Evolutionary conservation across 1,140 invertebrate genomes (phyloP).

Genomic region (Brachionus plicatilis): DNA sequence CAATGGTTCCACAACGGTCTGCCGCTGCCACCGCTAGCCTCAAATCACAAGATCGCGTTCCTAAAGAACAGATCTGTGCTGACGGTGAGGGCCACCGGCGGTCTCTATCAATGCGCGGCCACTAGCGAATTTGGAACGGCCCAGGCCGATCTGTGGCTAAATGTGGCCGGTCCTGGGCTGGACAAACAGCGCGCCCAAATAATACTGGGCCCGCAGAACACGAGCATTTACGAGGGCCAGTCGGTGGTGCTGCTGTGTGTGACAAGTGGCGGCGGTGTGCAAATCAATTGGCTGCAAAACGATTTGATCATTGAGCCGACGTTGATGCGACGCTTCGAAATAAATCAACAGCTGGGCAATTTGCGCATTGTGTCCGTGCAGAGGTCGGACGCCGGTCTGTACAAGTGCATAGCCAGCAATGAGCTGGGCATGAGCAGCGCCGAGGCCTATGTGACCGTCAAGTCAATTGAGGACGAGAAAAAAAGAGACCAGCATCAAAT

Average conservation of each 20-base stretch:
- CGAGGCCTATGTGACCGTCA: conserved; percentile 30
- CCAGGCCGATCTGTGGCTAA: conserved; percentile 42
- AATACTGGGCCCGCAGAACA: conserved; percentile 41
- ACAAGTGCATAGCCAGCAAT: conserved; percentile 41
- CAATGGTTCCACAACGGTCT: conserved; percentile 79
- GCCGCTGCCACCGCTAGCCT: conserved; percentile 57
- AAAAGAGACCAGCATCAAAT: conserved; percentile 58
- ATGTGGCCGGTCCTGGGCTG: neutral
- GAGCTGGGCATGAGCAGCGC: conserved; percentile 33
- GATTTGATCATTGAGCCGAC: conserved; percentile 34
- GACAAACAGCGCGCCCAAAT: conserved; percentile 1
- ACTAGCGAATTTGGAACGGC: conserved; percentile 71
- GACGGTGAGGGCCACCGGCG: conserved; percentile 57
- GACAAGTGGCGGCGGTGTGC: neutral
- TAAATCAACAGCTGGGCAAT: conserved; percentile 34
- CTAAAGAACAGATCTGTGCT: neutral
- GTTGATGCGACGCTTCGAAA: conserved; percentile 39
- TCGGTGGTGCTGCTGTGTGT: conserved; percentile 34
- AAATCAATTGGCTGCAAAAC: conserved; percentile 41
- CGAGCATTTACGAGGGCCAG: conserved; percentile 33
- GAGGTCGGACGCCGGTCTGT: conserved; percentile 40
- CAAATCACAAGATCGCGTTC: conserved; percentile 44
- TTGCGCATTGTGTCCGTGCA: conserved; percentile 39
- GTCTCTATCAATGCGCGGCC: conserved; percentile 81
- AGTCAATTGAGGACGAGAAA: neutral